Evolutionary conservation across 2,797 vertebrate species (phyloP), one percentile per base, ranked within the genome.

Genomic region (Phrynocephalus forsythii): DNA sequence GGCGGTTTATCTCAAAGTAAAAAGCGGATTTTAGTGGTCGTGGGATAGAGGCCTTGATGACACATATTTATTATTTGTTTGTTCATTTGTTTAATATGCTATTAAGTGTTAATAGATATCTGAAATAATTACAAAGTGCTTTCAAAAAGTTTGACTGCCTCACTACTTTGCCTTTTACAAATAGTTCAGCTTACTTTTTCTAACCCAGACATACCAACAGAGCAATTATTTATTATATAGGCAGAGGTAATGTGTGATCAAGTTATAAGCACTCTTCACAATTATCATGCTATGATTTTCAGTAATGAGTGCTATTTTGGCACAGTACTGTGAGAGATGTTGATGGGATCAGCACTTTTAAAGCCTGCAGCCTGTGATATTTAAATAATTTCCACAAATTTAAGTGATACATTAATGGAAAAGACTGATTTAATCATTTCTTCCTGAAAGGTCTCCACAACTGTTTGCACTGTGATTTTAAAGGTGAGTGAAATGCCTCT

Each of bases 351-450:
- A 91, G 68, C 79, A 86, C 76, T 92, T 95, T 88, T 87, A 89
- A 93, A 87, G 69, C 81, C 0, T 56, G 66, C 87, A 90, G 84
- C 77, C 83, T 92, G 85, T 93, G 91, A 92, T 77, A 91, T 90
- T 94, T 92, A 88, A 84, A 69, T 88, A 92, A 91, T 93, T 93
- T 91, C 90, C 86, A 86, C 60, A 83, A n/a, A 87, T 83, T 56
- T 75, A 81, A 92, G 73, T 91, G 69, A 95, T 52, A 67, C 88
- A 10, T 84, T 88, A 91, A 83, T 73, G 76, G 50, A 86, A 44
- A 52, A 88, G 82, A 82, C 9, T 80, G 67, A 84, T 92, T 85
- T 85, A 92, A 90, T 82, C 79, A 90, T 76, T 83, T 79, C 72
- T 92, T 91, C 44, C 52, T 84, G 77, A 73, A 48, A n/a, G 86